phyloP scores from a whole-genome alignment of 2,888 invertebrate species.

The Callinectes sapidus region DNA sequence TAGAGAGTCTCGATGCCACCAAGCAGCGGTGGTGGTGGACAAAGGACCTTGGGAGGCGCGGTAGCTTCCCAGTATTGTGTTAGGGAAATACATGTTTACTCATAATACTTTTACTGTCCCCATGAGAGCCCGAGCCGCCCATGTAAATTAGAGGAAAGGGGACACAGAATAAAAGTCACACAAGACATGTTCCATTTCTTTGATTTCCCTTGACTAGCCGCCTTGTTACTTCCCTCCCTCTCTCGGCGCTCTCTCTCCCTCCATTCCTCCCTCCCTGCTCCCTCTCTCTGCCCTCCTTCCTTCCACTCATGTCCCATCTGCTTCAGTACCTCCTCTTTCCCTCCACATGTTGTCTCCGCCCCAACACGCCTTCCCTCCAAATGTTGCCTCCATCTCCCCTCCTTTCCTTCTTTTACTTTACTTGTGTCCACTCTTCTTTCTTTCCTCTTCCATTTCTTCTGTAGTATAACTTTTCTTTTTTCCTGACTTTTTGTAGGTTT shows the following conservation, averaged over 20 bases:
- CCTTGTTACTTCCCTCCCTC: slow-evolving; percentile 42
- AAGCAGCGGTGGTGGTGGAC: not conserved
- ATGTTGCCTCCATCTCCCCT: not conserved
- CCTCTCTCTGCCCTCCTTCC: not conserved
- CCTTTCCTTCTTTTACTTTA: not conserved
- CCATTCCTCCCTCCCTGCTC: not conserved
- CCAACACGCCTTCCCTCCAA: slow-evolving; percentile 2
- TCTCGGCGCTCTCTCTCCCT: slow-evolving; percentile 36
- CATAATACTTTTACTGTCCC: slow-evolving; percentile 1
- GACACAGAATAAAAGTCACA: slow-evolving; percentile 31
- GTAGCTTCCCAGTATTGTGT: not conserved
- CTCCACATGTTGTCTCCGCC: not conserved
- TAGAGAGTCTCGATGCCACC: not conserved
- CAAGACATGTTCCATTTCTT: slow-evolving; percentile 33
- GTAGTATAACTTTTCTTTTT: not conserved
- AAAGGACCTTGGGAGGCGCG: not conserved
- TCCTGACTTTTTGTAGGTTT: not conserved
- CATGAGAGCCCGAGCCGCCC: not conserved
- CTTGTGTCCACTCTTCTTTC: not conserved
- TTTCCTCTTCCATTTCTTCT: slow-evolving; percentile 9
- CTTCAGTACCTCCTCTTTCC: not conserved
- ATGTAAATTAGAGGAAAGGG: slow-evolving; percentile 11
- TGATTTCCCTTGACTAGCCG: not conserved
- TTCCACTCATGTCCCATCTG: not conserved
- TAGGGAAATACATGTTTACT: not conserved